Evolutionary conservation across 2,113 vertebrate genomes (phyloP).

Genomic region (Tauraco erythrolophus): DNA sequence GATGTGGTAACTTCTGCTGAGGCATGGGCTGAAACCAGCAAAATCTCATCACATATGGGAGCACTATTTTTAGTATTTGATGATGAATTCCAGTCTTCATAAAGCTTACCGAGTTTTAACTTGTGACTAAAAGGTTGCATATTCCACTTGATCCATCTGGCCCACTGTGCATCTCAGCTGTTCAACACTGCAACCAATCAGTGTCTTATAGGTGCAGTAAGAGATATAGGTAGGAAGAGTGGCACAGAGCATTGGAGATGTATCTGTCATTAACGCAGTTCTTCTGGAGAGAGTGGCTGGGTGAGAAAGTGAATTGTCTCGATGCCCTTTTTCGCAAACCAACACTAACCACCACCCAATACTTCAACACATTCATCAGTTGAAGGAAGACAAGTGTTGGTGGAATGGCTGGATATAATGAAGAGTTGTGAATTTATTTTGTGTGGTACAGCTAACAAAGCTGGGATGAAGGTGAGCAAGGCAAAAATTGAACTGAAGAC

Average conservation of each 20-base stretch:
- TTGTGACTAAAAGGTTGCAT: neutral
- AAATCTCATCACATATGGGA: neutral
- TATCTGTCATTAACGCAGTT: neutral
- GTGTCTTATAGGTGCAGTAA: neutral
- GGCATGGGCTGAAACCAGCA: neutral
- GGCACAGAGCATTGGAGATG: fast-evolving
- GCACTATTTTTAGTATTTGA: neutral
- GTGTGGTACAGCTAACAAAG: neutral
- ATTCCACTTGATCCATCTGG: neutral
- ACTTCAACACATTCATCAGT: neutral
- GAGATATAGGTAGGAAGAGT: neutral
- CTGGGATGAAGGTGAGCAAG: neutral
- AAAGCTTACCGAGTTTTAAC: neutral
- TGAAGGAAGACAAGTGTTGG: neutral
- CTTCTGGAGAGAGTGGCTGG: neutral
- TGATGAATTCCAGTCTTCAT: neutral
- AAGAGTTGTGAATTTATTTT: neutral
- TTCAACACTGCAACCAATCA: neutral
- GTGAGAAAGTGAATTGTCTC: neutral
- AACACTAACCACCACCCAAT: neutral
- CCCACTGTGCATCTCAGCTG: neutral
- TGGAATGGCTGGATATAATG: neutral
- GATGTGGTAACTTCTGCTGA: neutral
- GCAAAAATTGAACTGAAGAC: neutral
- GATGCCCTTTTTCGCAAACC: neutral